Conservation (phyloP, 2,797 vertebrate genomes). For the Mionectes olivaceus region DNA sequence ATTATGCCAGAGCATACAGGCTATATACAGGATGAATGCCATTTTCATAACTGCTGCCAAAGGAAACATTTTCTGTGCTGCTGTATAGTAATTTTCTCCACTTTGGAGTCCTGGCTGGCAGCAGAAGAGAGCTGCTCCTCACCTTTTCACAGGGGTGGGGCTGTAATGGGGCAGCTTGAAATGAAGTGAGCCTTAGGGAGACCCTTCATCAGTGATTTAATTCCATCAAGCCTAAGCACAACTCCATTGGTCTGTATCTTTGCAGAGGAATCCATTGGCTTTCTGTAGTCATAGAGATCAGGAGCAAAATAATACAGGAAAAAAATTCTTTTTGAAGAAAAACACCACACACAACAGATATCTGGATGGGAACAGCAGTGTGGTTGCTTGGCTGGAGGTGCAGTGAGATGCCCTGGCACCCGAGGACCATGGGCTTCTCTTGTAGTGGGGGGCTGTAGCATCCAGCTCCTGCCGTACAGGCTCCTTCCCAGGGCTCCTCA, state of each 20-base stretch:
- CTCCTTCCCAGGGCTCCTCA: background rate
- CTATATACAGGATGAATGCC: conserved; percentile 31
- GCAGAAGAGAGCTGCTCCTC: background rate
- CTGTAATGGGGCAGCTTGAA: background rate
- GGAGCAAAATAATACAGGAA: background rate
- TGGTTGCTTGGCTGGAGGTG: background rate
- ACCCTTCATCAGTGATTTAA: background rate
- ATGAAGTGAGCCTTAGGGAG: background rate
- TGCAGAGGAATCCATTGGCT: background rate
- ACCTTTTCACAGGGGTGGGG: background rate
- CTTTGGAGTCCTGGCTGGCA: background rate
- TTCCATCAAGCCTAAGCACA: background rate
- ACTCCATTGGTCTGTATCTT: background rate
- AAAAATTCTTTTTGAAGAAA: background rate
- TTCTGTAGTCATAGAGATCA: background rate
- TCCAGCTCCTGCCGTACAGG: background rate
- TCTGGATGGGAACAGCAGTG: background rate
- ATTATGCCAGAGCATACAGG: conserved; percentile 19
- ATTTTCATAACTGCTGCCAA: conserved; percentile 54
- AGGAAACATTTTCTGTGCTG: conserved; percentile 21
- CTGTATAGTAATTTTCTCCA: background rate
- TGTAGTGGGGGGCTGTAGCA: background rate
- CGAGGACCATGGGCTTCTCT: background rate
- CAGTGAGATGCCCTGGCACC: background rate
- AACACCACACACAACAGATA: background rate